These are phyloP conservation scores for Patiria pectinifera DNA, from an alignment of 53 echinoderm and acorn worm species.

Conservation along the genomic window DNA sequence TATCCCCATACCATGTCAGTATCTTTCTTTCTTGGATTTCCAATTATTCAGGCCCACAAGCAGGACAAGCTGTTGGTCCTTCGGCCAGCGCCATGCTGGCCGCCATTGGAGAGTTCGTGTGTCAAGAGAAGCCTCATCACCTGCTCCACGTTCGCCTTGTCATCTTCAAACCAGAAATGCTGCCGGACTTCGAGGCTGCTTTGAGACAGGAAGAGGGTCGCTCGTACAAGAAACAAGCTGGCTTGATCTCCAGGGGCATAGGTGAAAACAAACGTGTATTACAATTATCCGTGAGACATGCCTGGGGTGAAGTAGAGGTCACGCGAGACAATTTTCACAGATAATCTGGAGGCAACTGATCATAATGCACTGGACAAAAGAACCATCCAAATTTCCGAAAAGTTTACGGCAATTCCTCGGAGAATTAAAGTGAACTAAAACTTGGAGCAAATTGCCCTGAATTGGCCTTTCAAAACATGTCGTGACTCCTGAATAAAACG, in stretches of 20 bases:
- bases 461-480: no score
- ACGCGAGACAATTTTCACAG: no score
- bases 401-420: no score
- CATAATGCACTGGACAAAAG: no score
- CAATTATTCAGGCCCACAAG: neutral
- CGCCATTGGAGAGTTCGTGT: constrained; percentile 61
- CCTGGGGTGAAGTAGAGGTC: neutral
- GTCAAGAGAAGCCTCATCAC: constrained; percentile 22
- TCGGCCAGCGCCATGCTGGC: constrained; percentile 44
- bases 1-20: neutral
- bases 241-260: neutral
- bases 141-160: constrained; percentile 36
- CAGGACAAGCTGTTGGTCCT: constrained; percentile 16
- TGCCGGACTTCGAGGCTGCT: constrained; percentile 39
- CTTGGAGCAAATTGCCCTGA: no score
- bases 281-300: neutral
- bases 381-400: no score
- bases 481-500: no score
- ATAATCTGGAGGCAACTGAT: neutral
- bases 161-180: constrained; percentile 57
- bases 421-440: no score
- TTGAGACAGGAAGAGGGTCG: constrained; percentile 45
- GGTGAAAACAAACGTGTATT: neutral
- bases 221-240: constrained; percentile 16
- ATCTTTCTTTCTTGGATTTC: no score